Evolutionary conservation across 2,113 vertebrate genomes (phyloP), one percentile per base, ranked within the genome.

Genomic region (Hippocampus mohnikei): DNA sequence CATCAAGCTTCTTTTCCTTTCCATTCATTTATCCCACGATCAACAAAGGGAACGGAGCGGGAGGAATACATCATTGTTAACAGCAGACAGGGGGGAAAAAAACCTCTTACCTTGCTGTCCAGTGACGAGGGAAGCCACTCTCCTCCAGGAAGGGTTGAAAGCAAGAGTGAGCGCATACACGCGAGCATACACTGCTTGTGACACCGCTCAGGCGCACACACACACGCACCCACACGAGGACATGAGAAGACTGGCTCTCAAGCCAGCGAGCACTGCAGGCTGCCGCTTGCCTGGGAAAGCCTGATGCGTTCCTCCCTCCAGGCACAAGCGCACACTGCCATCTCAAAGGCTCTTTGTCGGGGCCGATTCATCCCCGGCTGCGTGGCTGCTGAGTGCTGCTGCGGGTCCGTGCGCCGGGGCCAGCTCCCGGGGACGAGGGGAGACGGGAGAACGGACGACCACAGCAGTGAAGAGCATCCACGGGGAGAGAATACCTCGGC

Each of bases 221-320:
- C 74, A 69, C 81, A 75, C 71, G 67, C 81, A 41, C 44, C 56
- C 81, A 76, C 86, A 75, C 82, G 68, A 63, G 46, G 78, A 76
- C 63, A 65, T 40, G 78, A 87, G 84, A 88, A 84, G 81, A 81
- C 81, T 84, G 83, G 79, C 86, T 89, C 84, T 87, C 81, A 90
- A 83, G 82, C 90, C 12, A 81, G 83, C 84, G 80, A 83, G 80
- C 86, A 89, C 89, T 92, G 90, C 92, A 92, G 92, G 91, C 91
- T 92, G 88, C 90, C 78, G 90, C 88, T 92, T 90, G 90, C 91
- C 90, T 85, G 90, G 81, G 88, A 92, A 90, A 91, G 86, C 91
- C 87, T 83, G 90, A 92, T 83, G 91, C 82, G 89, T 91, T 88
- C 86, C 85, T 92, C 85, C 91, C 91, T 91, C 88, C 91, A 86